These are phyloP conservation scores for Myotis findleyi DNA, from an alignment of 2,797 vertebrate genomes.

Conservation along the genomic window DNA sequence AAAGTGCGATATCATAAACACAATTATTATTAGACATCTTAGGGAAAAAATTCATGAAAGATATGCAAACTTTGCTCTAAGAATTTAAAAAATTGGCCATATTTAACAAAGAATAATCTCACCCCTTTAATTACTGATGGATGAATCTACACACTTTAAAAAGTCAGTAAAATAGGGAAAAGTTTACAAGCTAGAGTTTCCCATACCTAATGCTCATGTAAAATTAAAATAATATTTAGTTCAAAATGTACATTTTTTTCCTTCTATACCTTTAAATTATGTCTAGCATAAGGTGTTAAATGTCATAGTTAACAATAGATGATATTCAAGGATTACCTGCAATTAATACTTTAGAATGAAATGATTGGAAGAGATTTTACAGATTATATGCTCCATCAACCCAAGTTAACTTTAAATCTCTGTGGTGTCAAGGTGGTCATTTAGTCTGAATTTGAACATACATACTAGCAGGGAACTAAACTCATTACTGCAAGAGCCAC, in stretches of 20 bases:
- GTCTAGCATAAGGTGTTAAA: background rate
- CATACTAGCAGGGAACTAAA: background rate
- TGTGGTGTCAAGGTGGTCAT: background rate
- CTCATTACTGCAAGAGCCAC: background rate
- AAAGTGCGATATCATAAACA: conserved; percentile 36
- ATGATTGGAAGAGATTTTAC: background rate
- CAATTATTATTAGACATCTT: conserved; percentile 45
- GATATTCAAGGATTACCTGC: background rate
- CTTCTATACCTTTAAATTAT: background rate
- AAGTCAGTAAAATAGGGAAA: background rate
- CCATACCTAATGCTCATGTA: background rate
- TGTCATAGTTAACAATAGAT: background rate
- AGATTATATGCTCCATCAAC: background rate
- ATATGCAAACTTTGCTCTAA: conserved; percentile 25
- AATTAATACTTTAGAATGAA: conserved; percentile 30
- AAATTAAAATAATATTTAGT: conserved; percentile 50
- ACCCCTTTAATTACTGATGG: background rate
- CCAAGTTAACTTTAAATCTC: background rate
- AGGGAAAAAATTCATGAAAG: conserved; percentile 3
- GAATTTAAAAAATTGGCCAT: background rate
- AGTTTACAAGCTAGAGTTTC: background rate
- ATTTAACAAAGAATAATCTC: conserved; percentile 38
- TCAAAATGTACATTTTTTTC: background rate
- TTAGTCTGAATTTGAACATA: conserved; percentile 44
- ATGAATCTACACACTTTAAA: background rate